phyloP scores from a whole-genome alignment of 2,797 vertebrate genomes.

The Sebastes baramenuke region DNA sequence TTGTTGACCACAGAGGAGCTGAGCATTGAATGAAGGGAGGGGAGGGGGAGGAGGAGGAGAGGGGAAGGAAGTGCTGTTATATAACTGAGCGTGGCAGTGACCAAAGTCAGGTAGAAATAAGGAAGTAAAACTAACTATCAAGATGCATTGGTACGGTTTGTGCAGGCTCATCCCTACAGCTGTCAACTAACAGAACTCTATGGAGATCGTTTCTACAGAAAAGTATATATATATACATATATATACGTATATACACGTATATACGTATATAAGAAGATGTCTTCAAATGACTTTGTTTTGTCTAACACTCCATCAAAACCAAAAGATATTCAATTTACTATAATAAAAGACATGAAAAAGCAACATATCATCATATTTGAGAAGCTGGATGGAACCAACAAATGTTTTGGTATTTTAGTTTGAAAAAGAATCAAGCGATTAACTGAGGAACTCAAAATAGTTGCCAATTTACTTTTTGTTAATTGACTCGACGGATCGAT shows the following conservation, averaged over 20 bases:
- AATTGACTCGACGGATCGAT: not conserved
- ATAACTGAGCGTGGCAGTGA: constrained; percentile 3
- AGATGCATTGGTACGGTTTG: constrained; percentile 5
- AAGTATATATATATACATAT: too few relatives aligned
- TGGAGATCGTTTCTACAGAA: not conserved
- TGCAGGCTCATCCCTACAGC: not conserved
- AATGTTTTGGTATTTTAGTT: accelerated
- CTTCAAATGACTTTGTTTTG: not conserved
- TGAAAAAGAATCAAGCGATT: not conserved
- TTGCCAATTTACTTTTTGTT: too few relatives aligned
- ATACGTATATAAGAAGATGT: not conserved
- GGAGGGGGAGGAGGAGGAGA: not conserved
- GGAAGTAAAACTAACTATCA: constrained; percentile 55
- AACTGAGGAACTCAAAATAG: not conserved
- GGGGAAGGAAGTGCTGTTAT: constrained; percentile 42
- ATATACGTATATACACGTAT: too few relatives aligned
- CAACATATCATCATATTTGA: not conserved
- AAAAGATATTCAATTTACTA: not conserved
- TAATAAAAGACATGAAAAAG: not conserved
- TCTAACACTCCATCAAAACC: not conserved
- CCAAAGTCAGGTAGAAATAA: constrained; percentile 33
- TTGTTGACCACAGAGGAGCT: not conserved
- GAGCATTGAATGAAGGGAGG: not conserved
- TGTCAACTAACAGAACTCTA: not conserved
- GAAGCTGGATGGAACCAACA: not conserved